Evolutionary conservation across 2,797 vertebrate genomes (phyloP), one percentile per base, ranked within the genome.

Genomic region (Cottoperca gobio): DNA sequence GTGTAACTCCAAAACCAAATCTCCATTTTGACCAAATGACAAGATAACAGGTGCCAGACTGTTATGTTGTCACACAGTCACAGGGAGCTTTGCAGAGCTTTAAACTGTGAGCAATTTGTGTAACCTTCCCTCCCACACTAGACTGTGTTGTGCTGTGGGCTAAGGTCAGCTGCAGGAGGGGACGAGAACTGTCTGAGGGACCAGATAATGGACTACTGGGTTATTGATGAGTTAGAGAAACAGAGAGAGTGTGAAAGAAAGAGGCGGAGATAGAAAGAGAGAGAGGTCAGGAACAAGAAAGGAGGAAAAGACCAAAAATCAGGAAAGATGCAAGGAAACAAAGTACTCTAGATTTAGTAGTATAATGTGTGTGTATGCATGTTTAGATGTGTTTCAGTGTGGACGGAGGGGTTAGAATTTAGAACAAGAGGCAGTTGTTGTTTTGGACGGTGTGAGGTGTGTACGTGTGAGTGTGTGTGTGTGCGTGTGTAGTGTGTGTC

Each of bases 341-440:
- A 68, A 70, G 53, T 14, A 0, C 16, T 26, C 7, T 26, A 37
- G 49, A 33, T 49, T 59, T 58, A n/a, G n/a, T n/a, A n/a, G n/a
- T n/a, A n/a, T 49, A 78, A 46, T 33, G 53, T 52, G 62, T 58
- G 19, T 37, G 40, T 59, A 50, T 53, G 19, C 26, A 21, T 57
- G 39, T 73, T 37, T 57, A 45, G 24, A 35, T 50, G 68, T 57
- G 28, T 64, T 50, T 65, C 52, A 9, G 26, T 28, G 17, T 54
- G 66, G 63, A 72, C 35, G 19, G 4, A 61, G 55, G 59, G 74
- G 70, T 59, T 43, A 53, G 70, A 79, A 73, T 71, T 78, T 46
- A 71, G 75, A 76, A 80, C 74, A 61, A 60, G 76, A 72, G 65
- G 37, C 75, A 74, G 63, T 79, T 86, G 86, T 82, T 88, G 55